These are phyloP conservation scores for Gadus chalcogrammus DNA, from an alignment of 2,113 vertebrate species.

Conservation along the genomic window DNA sequence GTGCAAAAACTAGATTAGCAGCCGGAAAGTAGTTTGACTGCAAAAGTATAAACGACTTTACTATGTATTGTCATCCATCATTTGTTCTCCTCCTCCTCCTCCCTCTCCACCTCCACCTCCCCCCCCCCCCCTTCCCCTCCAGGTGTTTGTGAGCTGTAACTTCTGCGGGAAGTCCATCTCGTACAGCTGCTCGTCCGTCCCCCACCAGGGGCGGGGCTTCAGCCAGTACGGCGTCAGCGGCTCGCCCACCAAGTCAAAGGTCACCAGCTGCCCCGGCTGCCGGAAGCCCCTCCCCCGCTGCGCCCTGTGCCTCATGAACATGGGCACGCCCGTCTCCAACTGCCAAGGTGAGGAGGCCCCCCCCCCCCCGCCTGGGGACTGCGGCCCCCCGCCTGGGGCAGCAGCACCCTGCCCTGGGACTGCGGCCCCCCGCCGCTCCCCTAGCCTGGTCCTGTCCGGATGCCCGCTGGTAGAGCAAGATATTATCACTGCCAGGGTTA, in stretches of 20 bases:
- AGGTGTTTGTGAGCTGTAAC: conserved; percentile 99
- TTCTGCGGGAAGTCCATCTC: conserved; percentile 99
- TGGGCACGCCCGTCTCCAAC: conserved; percentile 96
- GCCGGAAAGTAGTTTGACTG: no score
- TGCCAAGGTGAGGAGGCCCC: conserved; percentile 79
- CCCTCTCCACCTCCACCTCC: conserved; percentile 22
- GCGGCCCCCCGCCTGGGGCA: neutral
- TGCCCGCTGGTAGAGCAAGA: no score
- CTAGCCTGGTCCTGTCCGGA: no score
- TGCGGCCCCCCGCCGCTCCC: neutral
- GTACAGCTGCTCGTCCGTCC: conserved; percentile 92
- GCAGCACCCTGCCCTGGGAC: neutral
- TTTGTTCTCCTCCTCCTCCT: conserved; percentile 38
- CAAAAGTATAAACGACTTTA: neutral
- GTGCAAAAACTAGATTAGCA: no score
- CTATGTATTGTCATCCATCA: conserved; percentile 30
- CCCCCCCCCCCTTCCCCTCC: conserved; percentile 26
- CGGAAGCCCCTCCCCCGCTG: conserved; percentile 97
- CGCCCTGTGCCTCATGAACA: conserved; percentile 97
- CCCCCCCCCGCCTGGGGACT: neutral
- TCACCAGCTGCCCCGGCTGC: conserved; percentile 97
- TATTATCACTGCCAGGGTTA: no score
- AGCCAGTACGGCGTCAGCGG: conserved; percentile 97
- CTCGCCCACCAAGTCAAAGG: conserved; percentile 97
- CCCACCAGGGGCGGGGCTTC: conserved; percentile 95